Evolutionary conservation across 2,797 vertebrate genomes (phyloP), one percentile per base, ranked within the genome.

Genomic region (Halcyon leucocephala): DNA sequence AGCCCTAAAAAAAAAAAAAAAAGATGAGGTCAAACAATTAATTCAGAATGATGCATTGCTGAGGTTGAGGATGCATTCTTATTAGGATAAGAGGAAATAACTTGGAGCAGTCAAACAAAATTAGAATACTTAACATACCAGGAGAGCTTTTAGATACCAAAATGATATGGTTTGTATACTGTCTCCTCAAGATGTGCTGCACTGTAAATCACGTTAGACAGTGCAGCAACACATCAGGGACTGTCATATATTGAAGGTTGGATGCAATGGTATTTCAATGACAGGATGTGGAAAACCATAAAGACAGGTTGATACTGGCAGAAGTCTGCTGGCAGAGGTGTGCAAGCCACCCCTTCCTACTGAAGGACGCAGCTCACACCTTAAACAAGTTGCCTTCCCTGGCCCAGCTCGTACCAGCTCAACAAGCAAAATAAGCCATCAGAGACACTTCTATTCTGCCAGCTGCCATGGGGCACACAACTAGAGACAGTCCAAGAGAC

Each of bases 61-160:
- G 72, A 95, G 62, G 54, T 1, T 54, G 61, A 87, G 92, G 69
- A 83, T 21, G 31, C 61, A 81, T 72, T 94, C 89, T 79, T 83
- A 14, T 42, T 81, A 64, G 72, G 65, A 25, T 71, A 85, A 82
- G 67, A 82, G 52, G 46, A 80, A 95, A 78, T 65, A 83, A 93
- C 72, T 58, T 31, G 15, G 26, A 71, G 41, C 28, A 78, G 57
- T 66, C 69, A 83, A 80, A 88, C 41, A 86, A 76, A 94, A 81
- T 76, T 46, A 46, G 52, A 81, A 70, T 82, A 74, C 39, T 95
- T 86, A 64, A 67, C 69, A 83, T 89, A 94, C 72, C 72, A 86
- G 49, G 55, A 89, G 67, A 90, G 76, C 57, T 90, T 95, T 88
- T 24, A 76, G 61, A 76, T 60, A 73, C 35, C 73, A 69, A 91